Evolutionary conservation across 2,113 vertebrate genomes (phyloP).

Genomic region (Ceuthmochares aereus): DNA sequence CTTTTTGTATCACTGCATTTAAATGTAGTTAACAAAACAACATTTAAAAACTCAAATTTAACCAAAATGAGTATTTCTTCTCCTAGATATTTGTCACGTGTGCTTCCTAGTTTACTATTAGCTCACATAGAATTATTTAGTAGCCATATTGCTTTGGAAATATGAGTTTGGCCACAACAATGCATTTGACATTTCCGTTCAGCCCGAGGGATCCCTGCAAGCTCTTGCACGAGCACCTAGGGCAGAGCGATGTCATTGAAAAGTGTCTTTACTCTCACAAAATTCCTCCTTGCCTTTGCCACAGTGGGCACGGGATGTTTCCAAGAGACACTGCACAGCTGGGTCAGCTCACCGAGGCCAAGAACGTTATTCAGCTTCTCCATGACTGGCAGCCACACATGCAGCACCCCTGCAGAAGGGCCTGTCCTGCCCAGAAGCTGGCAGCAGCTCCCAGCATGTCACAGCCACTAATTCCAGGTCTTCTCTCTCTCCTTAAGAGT

Average conservation of each 20-base stretch:
- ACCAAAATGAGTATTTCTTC: rapidly evolving
- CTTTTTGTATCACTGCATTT: not conserved
- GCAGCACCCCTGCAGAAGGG: not conserved
- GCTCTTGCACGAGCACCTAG: not conserved
- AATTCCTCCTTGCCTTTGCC: not conserved
- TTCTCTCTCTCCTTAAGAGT: not conserved
- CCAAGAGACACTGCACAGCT: not conserved
- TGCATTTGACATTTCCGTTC: not conserved
- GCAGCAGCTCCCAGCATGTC: not conserved
- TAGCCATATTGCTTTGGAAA: not conserved
- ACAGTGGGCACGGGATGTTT: not conserved
- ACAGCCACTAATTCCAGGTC: rapidly evolving
- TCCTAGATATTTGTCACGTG: not conserved
- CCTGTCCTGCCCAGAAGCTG: not conserved
- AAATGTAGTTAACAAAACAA: not conserved
- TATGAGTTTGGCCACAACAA: not conserved
- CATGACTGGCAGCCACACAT: rapidly evolving
- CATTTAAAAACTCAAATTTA: not conserved
- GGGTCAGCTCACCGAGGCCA: not conserved
- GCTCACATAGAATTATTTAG: not conserved
- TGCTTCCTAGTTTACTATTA: not conserved
- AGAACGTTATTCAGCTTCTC: not conserved
- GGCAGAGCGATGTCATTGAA: not conserved
- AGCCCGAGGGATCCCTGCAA: rapidly evolving
- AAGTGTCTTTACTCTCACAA: not conserved